Evolutionary conservation across 92 coral and sea anemone species (phyloP).

Genomic region (Porites evermanni): DNA sequence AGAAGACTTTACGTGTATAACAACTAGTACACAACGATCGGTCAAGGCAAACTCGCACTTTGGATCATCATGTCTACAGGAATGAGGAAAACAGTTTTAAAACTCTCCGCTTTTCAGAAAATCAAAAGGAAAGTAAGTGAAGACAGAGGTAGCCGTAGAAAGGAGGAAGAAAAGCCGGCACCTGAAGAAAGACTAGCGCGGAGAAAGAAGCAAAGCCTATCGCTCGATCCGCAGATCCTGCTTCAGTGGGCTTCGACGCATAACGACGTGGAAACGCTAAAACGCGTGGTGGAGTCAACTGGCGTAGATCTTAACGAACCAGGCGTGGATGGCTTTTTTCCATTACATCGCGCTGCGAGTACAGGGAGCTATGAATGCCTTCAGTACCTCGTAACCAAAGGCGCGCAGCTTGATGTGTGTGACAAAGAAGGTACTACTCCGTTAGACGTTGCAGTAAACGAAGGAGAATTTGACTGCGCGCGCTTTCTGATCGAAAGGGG

Average conservation of each 20-base stretch:
- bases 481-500: constrained; percentile 79
- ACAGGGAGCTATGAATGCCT: constrained; percentile 91
- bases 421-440: constrained; percentile 89
- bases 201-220: constrained; percentile 79
- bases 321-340: constrained; percentile 83
- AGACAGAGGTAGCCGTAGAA: constrained; percentile 11
- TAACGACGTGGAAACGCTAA: constrained; percentile 80
- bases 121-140: constrained; percentile 40
- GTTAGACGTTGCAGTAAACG: constrained; percentile 85
- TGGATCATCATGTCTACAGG: constrained; percentile 16
- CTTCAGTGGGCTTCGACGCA: constrained; percentile 91
- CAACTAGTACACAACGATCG: background rate
- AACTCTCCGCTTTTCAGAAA: constrained; percentile 20
- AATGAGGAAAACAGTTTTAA: constrained; percentile 22
- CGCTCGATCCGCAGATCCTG: constrained; percentile 85
- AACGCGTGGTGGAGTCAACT: constrained; percentile 68
- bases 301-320: constrained; percentile 75
- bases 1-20: background rate
- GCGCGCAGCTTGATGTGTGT: constrained; percentile 83
- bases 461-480: constrained; percentile 98
- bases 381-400: constrained; percentile 74
- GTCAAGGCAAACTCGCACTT: background rate
- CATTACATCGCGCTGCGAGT: constrained; percentile 90
- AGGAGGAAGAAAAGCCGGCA: constrained; percentile 1
- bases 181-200: constrained; percentile 5